Evolutionary conservation across 2,113 vertebrate genomes (phyloP), one percentile per base, ranked within the genome.

Genomic region (Melozone crissalis): DNA sequence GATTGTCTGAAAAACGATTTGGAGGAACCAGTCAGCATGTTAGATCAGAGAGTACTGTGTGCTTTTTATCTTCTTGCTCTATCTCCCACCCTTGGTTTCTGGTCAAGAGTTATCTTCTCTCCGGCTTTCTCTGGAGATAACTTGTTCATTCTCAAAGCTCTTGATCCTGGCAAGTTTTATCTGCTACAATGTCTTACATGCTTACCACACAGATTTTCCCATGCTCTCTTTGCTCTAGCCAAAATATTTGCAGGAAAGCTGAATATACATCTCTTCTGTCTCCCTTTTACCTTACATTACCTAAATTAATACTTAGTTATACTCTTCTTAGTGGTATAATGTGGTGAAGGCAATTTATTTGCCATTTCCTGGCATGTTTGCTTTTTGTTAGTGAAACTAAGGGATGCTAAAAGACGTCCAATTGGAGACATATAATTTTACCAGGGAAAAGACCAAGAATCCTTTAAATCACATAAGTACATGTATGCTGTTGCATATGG

Each of bases 401-500:
- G 57, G 75, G 35, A 81, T 68, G 41, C 69, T 68, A 65, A 72
- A 86, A 93, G 46, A 74, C 15, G 5, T 95, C 59, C 37, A 62
- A 65, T 71, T 78, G 44, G 22, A 95, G 65, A 79, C 22, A 52
- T 90, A 67, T 71, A 75, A 90, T 96, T 93, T 93, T 84, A 81
- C 73, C 72, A 61, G 47, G 66, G 85, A 78, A 86, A 95, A 90
- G 57, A 86, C 57, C 85, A 88, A 93, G 63, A 90, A 94, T 92
- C 20, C 30, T 94, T 92, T 81, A 92, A 96, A 95, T 92, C 83
- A 86, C 41, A 69, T 89, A 73, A 46, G 31, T 79, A 74, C 2
- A 0, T 71, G n/a, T 67, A 79, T 84, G 68, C 39, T 72, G 35
- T 72, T 94, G 61, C 95, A 95, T 96, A 90, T 96, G 94, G 94